A percentile compares a stretch with the other conserved stretches of the same genome.
Conservation (phyloP, 2,888 invertebrate genomes). For the Ryuthela nishihirai region DNA sequence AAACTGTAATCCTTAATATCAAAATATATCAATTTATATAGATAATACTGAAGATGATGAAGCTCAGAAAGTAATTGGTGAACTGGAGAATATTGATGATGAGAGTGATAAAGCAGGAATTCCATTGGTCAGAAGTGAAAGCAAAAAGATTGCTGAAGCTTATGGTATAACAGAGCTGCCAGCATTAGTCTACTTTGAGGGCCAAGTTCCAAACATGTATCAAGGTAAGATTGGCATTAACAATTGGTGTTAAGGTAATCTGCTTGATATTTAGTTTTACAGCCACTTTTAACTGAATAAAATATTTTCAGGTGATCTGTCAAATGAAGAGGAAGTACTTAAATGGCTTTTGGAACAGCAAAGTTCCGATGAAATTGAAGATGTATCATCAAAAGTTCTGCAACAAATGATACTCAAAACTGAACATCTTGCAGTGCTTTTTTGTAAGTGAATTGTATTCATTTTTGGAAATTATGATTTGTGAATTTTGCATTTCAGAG, state of each 20-base stretch:
- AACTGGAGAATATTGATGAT: slow-evolving; percentile 87
- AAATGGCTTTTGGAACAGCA: slow-evolving; percentile 42
- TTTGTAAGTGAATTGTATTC: slow-evolving; percentile 41
- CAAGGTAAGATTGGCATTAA: slow-evolving; percentile 82
- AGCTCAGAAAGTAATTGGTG: slow-evolving; percentile 82
- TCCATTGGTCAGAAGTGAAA: slow-evolving; percentile 92
- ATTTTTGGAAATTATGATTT: not conserved
- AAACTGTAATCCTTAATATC: too few relatives aligned
- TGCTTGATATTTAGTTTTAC: not conserved
- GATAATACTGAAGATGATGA: slow-evolving; percentile 72
- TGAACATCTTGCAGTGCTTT: slow-evolving; percentile 43
- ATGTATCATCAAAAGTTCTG: slow-evolving; percentile 42
- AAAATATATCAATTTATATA: too few relatives aligned
- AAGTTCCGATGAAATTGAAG: slow-evolving; percentile 44
- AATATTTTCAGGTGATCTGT: slow-evolving; percentile 39
- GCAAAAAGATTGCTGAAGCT: slow-evolving; percentile 73
- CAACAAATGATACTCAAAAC: slow-evolving; percentile 41
- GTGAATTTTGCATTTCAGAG: not conserved
- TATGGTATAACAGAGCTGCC: slow-evolving; percentile 88
- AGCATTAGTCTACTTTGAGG: slow-evolving; percentile 80
- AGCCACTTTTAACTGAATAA: not conserved
- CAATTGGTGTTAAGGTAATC: too few relatives aligned
- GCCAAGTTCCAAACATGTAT: slow-evolving; percentile 83
- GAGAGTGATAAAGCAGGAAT: slow-evolving; percentile 90
- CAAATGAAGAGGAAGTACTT: slow-evolving; percentile 42